phyloP scores from a whole-genome alignment of 35 echinoderm and acorn worm genomes.

The Apostichopus japonicus region DNA sequence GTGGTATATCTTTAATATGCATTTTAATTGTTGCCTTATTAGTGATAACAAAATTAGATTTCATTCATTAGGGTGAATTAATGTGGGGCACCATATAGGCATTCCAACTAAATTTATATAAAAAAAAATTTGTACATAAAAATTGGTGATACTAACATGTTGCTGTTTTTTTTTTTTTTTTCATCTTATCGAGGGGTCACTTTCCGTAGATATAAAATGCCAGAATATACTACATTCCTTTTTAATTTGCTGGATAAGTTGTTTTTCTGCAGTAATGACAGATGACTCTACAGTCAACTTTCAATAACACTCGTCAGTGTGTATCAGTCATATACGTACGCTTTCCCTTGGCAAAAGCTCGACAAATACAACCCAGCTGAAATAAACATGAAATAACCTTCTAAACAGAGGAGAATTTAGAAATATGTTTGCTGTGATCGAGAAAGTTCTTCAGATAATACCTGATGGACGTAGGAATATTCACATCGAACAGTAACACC shows the following conservation, averaged over 20 bases:
- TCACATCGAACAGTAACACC: too few species aligned
- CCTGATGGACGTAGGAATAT: too few species aligned
- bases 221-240: background rate
- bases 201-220: background rate
- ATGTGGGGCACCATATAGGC: conserved; percentile 16
- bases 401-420: too few species aligned
- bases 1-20: background rate
- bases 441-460: too few species aligned
- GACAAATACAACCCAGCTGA: too few species aligned
- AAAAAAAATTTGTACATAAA: conserved; percentile 21
- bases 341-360: too few species aligned
- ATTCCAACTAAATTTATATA: conserved; percentile 55
- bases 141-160: conserved; percentile 37
- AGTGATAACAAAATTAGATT: background rate
- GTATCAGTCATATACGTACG: too few species aligned
- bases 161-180: background rate
- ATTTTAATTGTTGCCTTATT: conserved; percentile 5
- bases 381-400: too few species aligned
- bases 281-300: too few species aligned
- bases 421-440: too few species aligned
- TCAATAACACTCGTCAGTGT: too few species aligned
- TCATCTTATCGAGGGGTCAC: background rate
- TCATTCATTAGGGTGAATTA: background rate
- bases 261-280: background rate
- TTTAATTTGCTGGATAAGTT: background rate